These are phyloP conservation scores for Chrysina gloriosa DNA, from an alignment of 2,888 invertebrate species.

Conservation along the genomic window DNA sequence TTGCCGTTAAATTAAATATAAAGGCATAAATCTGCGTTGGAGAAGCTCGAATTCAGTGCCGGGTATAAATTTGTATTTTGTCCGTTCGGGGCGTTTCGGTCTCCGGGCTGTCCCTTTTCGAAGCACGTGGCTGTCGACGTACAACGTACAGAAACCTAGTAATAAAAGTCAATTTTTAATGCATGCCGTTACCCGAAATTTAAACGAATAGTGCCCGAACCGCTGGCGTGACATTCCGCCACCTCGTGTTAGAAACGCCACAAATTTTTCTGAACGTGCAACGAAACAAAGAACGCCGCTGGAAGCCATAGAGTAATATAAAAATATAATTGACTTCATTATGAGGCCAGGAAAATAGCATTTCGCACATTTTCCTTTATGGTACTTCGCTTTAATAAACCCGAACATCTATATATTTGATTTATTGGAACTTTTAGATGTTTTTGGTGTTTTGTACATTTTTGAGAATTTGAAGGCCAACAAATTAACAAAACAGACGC, in stretches of 20 bases:
- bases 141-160: constrained; percentile 6
- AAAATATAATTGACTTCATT: not conserved
- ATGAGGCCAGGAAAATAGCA: too few species aligned
- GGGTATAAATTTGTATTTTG: constrained; percentile 22
- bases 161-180: constrained; percentile 39
- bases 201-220: constrained; percentile 25
- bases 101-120: constrained; percentile 1
- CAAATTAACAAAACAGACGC: too few species aligned
- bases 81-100: not conserved
- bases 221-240: constrained; percentile 6
- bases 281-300: not conserved
- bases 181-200: constrained; percentile 29
- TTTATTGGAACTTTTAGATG: too few species aligned
- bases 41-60: constrained; percentile 7
- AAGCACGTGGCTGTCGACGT: not conserved
- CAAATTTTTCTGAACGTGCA: not conserved
- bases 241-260: constrained; percentile 1
- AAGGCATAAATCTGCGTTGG: constrained; percentile 30
- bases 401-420: too few species aligned
- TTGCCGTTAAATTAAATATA: constrained; percentile 31
- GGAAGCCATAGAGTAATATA: not conserved
- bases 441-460: too few species aligned
- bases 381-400: too few species aligned
- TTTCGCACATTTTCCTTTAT: too few species aligned
- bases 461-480: too few species aligned